phyloP scores from a whole-genome alignment of 2,888 invertebrate genomes.

The Aromia moschata region DNA sequence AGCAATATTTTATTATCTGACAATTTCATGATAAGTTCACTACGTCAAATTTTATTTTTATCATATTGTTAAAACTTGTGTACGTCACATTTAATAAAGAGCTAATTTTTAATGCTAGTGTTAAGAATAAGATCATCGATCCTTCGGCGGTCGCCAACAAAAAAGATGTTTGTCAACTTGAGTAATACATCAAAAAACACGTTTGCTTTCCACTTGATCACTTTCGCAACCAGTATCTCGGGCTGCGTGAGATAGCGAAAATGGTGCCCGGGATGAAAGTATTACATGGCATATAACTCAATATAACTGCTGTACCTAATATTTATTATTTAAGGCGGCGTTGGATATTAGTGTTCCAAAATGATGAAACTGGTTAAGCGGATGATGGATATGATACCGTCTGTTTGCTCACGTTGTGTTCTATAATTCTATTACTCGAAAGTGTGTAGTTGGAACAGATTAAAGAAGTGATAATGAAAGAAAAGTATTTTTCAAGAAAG shows the following conservation, averaged over 20 bases:
- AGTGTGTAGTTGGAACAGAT: no score
- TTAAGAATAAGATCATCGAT: background rate
- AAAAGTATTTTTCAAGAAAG: no score
- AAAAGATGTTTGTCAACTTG: conserved; percentile 12
- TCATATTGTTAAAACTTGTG: no score
- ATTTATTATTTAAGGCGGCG: background rate
- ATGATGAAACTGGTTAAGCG: background rate
- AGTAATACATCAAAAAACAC: conserved; percentile 16
- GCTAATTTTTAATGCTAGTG: background rate
- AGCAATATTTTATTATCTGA: no score
- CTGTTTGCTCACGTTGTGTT: no score
- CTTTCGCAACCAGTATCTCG: conserved; percentile 2
- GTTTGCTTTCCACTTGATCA: conserved; percentile 17
- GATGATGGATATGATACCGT: background rate
- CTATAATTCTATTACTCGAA: no score
- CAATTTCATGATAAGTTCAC: no score
- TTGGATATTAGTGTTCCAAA: background rate
- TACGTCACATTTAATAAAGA: no score
- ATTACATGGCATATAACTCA: background rate
- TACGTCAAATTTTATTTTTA: no score
- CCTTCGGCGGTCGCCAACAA: background rate
- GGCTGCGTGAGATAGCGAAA: background rate
- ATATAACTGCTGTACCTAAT: background rate
- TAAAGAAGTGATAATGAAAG: no score
- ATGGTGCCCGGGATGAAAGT: background rate